Evolutionary conservation across 1,140 invertebrate genomes (phyloP), one percentile per base, ranked within the genome.

Genomic region (Calosoma granatense): DNA sequence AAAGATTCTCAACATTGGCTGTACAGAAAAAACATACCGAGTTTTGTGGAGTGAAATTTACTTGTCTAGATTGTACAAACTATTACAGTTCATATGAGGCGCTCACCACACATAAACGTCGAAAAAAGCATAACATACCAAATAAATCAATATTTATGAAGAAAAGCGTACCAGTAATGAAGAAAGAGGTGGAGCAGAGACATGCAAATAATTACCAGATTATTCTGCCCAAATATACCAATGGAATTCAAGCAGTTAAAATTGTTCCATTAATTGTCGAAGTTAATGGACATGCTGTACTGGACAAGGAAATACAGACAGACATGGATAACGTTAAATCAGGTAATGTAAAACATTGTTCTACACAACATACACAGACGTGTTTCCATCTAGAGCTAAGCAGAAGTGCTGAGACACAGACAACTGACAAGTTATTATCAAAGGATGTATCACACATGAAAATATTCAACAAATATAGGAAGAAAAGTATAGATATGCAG

Each of bases 41-140:
- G 58, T 67, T 75, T 60, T 84, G 76, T 64, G 76, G 75, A 22
- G 65, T 67, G 47, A 67, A 67, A 39, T 84, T 78, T 60, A 72
- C 56, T 30, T 81, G 78, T 63, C 66, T 59, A 15, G 70, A 72
- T 11, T 84, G 82, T 65, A 61, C 71, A 2, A 73, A 71, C 30
- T 64, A 63, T 11, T 83, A 82, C 59, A 65, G 64, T 26, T 74
- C 72, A 15, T 76, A 79, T 56, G 79, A 81, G 64, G 78, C 80
- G 3, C 62, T 83, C 2, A 67, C 78, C 2, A 82, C 79, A 0
- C 81, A 83, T 67, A 70, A 73, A 9, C 76, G 79, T 66, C 62
- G 81, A 58, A 72, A 75, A 30, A 69, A 69, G 6, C 81, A 83
- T 65, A 59, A 59, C 22, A 67, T 69, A 53, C 60, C 68, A 23